Evolutionary conservation across 2,888 invertebrate genomes (phyloP).

Genomic region (Lycia hirtaria): DNA sequence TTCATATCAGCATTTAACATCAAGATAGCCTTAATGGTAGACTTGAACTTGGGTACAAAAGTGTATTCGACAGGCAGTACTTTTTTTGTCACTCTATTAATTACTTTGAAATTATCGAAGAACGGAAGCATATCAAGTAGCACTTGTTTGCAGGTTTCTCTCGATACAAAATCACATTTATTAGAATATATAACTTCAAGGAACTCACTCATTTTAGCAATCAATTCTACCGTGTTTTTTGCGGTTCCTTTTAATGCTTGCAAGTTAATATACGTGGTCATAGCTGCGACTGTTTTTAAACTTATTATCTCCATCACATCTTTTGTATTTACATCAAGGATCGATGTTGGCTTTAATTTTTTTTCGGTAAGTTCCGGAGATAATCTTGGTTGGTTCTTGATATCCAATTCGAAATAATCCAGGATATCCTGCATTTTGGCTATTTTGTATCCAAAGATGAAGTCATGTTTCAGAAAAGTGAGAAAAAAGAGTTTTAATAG

Average conservation of each 20-base stretch:
- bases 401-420: constrained; percentile 24
- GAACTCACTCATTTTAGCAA: constrained; percentile 28
- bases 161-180: constrained; percentile 6
- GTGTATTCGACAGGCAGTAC: neutral
- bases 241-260: constrained; percentile 19
- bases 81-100: neutral
- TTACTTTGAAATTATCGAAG: constrained; percentile 16
- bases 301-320: constrained; percentile 29
- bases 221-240: constrained; percentile 17
- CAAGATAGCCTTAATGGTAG: constrained; percentile 15
- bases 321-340: constrained; percentile 19
- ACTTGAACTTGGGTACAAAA: constrained; percentile 16
- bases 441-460: neutral
- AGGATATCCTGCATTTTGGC: constrained; percentile 20
- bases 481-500: constrained; percentile 27
- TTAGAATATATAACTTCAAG: constrained; percentile 20
- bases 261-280: constrained; percentile 29
- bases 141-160: neutral
- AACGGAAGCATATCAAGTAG: constrained; percentile 13
- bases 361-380: constrained; percentile 29
- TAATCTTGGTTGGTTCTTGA: constrained; percentile 15
- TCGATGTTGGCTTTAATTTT: constrained; percentile 17
- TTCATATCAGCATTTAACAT: constrained; percentile 14
- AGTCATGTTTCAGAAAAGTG: constrained; percentile 28
- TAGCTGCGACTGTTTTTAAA: constrained; percentile 33